Conservation (phyloP, 1,140 invertebrate genomes). For the Ericerus pela region DNA sequence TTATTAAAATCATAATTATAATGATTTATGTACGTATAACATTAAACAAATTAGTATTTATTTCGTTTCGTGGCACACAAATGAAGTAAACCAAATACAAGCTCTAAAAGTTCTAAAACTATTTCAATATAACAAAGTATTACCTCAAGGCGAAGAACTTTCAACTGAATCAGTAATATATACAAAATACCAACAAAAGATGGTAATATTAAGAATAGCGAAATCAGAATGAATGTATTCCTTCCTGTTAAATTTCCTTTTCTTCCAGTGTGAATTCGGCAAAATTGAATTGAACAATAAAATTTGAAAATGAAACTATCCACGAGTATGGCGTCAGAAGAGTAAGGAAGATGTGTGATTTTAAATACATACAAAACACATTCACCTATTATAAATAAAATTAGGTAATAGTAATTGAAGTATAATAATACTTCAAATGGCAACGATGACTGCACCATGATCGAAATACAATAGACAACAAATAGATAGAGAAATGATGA, state of each 20-base stretch:
- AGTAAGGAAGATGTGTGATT: conserved; percentile 11
- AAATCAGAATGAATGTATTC: conserved; percentile 9
- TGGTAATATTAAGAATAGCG: conserved; percentile 10
- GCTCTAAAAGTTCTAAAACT: conserved; percentile 6
- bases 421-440: conserved; percentile 15
- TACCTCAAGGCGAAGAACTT: conserved; percentile 16
- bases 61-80: conserved; percentile 1
- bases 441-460: conserved; percentile 16
- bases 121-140: conserved; percentile 16
- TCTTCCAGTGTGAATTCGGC: conserved; percentile 12
- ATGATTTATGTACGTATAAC: too few relatives aligned
- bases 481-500: too few relatives aligned
- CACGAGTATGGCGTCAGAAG: conserved; percentile 10
- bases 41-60: conserved; percentile 39
- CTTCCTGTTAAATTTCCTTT: conserved; percentile 17
- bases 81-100: conserved; percentile 11
- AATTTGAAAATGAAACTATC: conserved; percentile 14
- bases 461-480: not conserved
- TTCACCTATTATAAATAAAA: conserved; percentile 13
- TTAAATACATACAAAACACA: conserved; percentile 8
- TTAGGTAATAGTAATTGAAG: conserved; percentile 14
- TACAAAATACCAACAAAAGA: conserved; percentile 14
- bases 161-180: conserved; percentile 11
- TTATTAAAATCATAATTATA: too few relatives aligned
- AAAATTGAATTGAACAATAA: conserved; percentile 5